These are phyloP conservation scores for Agrypnus murinus DNA, from an alignment of 2,888 invertebrate species.

Conservation along the genomic window DNA sequence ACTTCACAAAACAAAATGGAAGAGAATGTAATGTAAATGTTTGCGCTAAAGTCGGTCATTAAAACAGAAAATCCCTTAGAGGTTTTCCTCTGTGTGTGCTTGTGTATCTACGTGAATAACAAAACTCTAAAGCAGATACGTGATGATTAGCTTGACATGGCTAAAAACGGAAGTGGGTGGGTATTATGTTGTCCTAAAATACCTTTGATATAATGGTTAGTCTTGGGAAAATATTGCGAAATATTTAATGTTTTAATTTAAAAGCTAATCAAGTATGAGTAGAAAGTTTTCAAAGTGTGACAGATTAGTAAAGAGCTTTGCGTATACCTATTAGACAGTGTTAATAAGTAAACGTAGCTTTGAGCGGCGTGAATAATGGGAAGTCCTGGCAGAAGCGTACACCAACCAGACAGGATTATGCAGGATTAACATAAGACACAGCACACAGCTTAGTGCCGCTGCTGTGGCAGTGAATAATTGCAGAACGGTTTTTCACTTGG, in stretches of 20 bases:
- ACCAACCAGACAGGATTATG: conserved; percentile 70
- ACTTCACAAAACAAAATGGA: conserved; percentile 3
- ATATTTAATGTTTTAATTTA: conserved; percentile 53
- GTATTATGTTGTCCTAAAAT: conserved; percentile 39
- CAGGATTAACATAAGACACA: conserved; percentile 72
- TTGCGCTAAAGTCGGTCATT: conserved; percentile 26
- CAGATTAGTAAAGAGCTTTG: conserved; percentile 51
- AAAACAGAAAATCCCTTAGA: conserved; percentile 33
- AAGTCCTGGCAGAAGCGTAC: conserved; percentile 67
- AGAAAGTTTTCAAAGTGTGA: conserved; percentile 51
- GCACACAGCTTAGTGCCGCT: conserved; percentile 68
- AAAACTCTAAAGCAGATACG: conserved; percentile 36
- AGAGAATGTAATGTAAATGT: conserved; percentile 31
- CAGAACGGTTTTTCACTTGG: conserved; percentile 64
- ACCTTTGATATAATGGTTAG: conserved; percentile 32
- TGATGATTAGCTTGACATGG: conserved; percentile 35
- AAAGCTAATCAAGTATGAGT: conserved; percentile 50
- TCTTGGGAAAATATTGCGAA: conserved; percentile 38
- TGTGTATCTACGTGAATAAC: conserved; percentile 34
- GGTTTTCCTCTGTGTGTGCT: conserved; percentile 21
- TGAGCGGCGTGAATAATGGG: conserved; percentile 66
- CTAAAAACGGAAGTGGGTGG: conserved; percentile 34
- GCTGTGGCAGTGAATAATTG: conserved; percentile 71
- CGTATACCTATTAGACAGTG: conserved; percentile 52
- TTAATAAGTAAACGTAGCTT: conserved; percentile 54